These are phyloP conservation scores for Microhierax caerulescens DNA, from an alignment of 2,797 vertebrate species.

Conservation along the genomic window DNA sequence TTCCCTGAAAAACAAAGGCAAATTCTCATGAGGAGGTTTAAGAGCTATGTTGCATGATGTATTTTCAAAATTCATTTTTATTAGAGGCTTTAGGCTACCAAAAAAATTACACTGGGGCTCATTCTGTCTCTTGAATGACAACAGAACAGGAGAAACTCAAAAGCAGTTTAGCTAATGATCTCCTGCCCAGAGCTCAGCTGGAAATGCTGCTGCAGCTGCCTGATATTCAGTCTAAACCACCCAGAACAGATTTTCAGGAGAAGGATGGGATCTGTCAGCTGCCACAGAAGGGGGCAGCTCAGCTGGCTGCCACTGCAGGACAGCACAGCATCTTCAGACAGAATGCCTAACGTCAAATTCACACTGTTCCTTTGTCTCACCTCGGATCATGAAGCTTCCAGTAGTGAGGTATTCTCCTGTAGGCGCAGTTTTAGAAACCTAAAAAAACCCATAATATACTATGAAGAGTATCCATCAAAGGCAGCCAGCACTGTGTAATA, in stretches of 20 bases:
- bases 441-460: not conserved
- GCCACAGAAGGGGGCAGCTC: not conserved
- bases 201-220: not conserved
- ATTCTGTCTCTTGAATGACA: not conserved
- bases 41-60: not conserved
- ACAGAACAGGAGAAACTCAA: not conserved
- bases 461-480: not conserved
- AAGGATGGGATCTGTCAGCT: not conserved
- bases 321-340: not conserved
- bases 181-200: not conserved
- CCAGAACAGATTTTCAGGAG: not conserved
- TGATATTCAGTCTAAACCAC: not conserved
- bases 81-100: not conserved
- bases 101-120: not conserved
- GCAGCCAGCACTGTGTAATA: not conserved
- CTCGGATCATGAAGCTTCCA: conserved; percentile 99
- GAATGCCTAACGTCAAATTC: accelerated
- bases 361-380: conserved; percentile 64
- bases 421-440: conserved; percentile 98
- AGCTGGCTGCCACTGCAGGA: not conserved
- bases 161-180: not conserved
- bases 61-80: not conserved
- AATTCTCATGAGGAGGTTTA: not conserved
- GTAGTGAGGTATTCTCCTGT: conserved; percentile 98
- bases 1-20: conserved; percentile 84